Percentiles rank a stretch among this genome's conserved stretches.
These are phyloP conservation scores for Triplophysa tibetana DNA, from an alignment of 2,113 vertebrate species.

Conservation along the genomic window DNA sequence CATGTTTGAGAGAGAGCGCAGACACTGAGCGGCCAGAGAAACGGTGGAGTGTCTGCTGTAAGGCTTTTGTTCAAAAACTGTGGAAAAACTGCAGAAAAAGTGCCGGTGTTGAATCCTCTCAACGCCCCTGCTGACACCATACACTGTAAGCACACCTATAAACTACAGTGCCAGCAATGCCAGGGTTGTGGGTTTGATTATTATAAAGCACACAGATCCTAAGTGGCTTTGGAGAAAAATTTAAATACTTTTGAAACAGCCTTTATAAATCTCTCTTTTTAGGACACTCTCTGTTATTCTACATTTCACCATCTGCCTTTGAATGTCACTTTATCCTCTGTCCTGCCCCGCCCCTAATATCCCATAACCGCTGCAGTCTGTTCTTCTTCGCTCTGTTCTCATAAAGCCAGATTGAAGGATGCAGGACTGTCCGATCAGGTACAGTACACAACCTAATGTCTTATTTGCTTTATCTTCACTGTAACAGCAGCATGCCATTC, in stretches of 20 bases:
- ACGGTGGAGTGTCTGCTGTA: no score
- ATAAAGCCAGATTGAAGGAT: constrained; percentile 66
- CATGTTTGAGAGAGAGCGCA: no score
- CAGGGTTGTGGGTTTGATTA: neutral
- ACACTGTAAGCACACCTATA: no score
- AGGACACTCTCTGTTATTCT: neutral
- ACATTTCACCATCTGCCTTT: neutral
- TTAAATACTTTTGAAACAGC: neutral
- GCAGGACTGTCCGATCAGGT: constrained; percentile 72
- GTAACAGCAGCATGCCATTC: constrained; percentile 20
- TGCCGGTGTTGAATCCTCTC: no score
- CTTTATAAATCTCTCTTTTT: neutral
- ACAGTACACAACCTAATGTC: constrained; percentile 51
- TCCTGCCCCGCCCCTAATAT: constrained; percentile 33
- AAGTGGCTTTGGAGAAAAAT: neutral
- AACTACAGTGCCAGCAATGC: no score
- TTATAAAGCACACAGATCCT: neutral
- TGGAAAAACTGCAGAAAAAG: no score
- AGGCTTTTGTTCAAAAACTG: no score
- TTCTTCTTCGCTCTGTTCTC: constrained; percentile 41
- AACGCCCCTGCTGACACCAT: no score
- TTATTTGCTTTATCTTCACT: constrained; percentile 12
- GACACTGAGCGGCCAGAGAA: no score
- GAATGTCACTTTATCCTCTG: constrained; percentile 1
- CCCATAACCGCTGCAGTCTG: constrained; percentile 62